phyloP scores from a whole-genome alignment of 2,888 invertebrate species.

The Sphaerophoria taeniata region DNA sequence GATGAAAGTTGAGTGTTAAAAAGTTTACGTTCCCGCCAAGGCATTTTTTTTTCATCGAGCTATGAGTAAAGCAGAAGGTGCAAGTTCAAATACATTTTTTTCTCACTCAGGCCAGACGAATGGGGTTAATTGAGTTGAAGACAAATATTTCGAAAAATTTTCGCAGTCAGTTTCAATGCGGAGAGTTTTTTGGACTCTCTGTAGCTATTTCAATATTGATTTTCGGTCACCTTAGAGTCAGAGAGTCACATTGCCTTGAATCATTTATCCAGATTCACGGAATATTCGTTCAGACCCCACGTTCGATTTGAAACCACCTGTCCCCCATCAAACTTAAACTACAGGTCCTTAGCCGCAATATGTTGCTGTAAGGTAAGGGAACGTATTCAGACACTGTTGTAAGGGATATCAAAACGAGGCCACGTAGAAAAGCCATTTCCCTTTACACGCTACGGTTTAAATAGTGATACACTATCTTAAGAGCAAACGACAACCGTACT shows the following conservation, averaged over 20 bases:
- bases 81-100: slow-evolving; percentile 13
- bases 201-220: neutral
- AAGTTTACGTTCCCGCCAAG: slow-evolving; percentile 52
- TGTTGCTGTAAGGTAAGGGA: slow-evolving; percentile 16
- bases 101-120: neutral
- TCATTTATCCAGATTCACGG: neutral
- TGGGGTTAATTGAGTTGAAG: slow-evolving; percentile 13
- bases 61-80: slow-evolving; percentile 38
- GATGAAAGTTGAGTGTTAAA: slow-evolving; percentile 53
- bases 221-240: neutral
- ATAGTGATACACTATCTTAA: slow-evolving; percentile 72
- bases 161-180: neutral
- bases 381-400: neutral
- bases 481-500: slow-evolving; percentile 71
- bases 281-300: neutral
- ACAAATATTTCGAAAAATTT: neutral
- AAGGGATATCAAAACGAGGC: slow-evolving; percentile 47
- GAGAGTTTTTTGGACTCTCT: neutral
- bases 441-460: slow-evolving; percentile 49
- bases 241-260: neutral
- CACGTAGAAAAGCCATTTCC: slow-evolving; percentile 74
- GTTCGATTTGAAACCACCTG: neutral
- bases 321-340: neutral
- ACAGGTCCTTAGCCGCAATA: slow-evolving; percentile 43
- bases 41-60: slow-evolving; percentile 39